Conservation (phyloP, 2,113 vertebrate genomes). For the Phoenicopterus ruber region DNA sequence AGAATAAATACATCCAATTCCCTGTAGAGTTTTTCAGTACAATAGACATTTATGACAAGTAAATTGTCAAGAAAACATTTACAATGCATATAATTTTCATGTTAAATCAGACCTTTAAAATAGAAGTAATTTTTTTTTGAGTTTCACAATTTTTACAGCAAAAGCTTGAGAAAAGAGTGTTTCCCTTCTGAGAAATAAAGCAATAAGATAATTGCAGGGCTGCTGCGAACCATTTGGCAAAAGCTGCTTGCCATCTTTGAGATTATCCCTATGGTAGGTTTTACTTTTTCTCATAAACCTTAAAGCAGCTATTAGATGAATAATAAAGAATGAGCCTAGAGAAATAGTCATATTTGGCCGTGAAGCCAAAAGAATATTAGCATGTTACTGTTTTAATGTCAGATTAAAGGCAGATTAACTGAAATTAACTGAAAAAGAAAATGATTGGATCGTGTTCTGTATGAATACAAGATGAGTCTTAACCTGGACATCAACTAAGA, state of each 20-base stretch:
- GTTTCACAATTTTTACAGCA: constrained; percentile 49
- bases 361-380: neutral
- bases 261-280: constrained; percentile 6
- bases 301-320: constrained; percentile 13
- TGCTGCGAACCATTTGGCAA: constrained; percentile 24
- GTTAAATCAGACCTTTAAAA: constrained; percentile 60
- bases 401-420: neutral
- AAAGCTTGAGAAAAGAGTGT: neutral
- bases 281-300: constrained; percentile 23
- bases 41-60: constrained; percentile 65
- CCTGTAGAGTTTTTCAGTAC: constrained; percentile 16
- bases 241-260: constrained; percentile 20
- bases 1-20: constrained; percentile 52
- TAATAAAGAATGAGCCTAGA: constrained; percentile 16
- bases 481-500: neutral
- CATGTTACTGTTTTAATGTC: neutral
- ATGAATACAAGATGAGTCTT: neutral
- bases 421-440: neutral
- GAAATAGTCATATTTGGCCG: constrained; percentile 1
- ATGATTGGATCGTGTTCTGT: neutral
- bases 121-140: neutral
- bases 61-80: constrained; percentile 72
- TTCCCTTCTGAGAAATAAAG: constrained; percentile 63
- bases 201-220: constrained; percentile 1
- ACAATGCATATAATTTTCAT: constrained; percentile 62